phyloP scores from a whole-genome alignment of 1,140 invertebrate genomes.

The Aphaenogaster floridana region DNA sequence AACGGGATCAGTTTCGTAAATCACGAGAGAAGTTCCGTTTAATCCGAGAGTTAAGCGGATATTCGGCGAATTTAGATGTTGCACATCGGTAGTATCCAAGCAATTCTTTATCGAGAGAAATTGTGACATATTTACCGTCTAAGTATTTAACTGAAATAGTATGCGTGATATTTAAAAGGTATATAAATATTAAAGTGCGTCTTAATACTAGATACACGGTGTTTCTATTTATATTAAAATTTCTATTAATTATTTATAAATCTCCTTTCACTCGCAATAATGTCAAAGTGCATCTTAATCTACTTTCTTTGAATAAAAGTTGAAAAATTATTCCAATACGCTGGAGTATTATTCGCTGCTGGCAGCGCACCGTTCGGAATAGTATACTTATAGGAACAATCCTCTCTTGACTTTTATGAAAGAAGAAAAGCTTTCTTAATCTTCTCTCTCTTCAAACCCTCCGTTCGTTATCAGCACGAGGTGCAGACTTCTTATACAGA shows the following conservation, averaged over 20 bases:
- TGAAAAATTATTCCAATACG: slow-evolving; percentile 41
- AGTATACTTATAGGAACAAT: slow-evolving; percentile 45
- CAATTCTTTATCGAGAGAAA: not conserved
- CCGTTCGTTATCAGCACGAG: not conserved
- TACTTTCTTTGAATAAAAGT: slow-evolving; percentile 35
- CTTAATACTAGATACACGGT: not conserved
- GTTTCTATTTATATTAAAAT: slow-evolving; percentile 19
- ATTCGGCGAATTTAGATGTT: slow-evolving; percentile 2
- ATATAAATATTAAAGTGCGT: slow-evolving; percentile 3
- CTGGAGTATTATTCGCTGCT: slow-evolving; percentile 29
- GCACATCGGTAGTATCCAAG: not conserved
- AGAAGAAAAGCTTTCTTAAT: slow-evolving; percentile 40
- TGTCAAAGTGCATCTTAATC: slow-evolving; percentile 16
- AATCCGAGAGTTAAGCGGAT: not conserved
- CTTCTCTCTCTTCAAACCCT: slow-evolving; percentile 28
- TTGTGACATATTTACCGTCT: not conserved
- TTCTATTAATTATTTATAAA: slow-evolving; percentile 26
- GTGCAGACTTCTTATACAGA: not conserved
- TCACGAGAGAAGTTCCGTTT: not conserved
- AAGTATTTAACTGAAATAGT: not conserved
- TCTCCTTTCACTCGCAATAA: not conserved
- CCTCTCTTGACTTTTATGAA: slow-evolving; percentile 57
- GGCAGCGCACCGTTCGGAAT: slow-evolving; percentile 4
- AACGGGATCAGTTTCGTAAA: not conserved
- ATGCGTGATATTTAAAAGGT: not conserved